Evolutionary conservation across 2,113 vertebrate genomes (phyloP), one percentile per base, ranked within the genome.

Genomic region (Rutilus rutilus): DNA sequence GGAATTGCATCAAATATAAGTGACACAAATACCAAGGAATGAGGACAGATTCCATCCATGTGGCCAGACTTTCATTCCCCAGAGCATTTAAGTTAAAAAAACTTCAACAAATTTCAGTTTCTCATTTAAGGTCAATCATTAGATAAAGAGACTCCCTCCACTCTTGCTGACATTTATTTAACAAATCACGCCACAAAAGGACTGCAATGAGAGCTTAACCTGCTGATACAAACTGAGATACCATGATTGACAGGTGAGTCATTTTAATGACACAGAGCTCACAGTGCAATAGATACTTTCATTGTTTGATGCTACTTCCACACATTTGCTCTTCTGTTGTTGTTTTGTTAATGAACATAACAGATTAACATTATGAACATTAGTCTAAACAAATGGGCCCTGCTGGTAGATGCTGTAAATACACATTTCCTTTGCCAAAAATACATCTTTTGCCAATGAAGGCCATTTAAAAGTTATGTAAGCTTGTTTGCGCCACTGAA

Each of bases 131-230:
- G 25, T 78, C 19, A 71, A 45, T 69, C 33, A 77, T 50, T 33
- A 71, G 23, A 25, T 45, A 64, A 71, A 78, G 5, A 74, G 15
- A 60, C 39, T 78, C 42, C 7, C 10, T 71, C n/a, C 4, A 15
- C 59, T 73, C 25, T 78, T 8, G 14, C 33, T 57, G 65, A 75
- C 59, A 80, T 30, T 84, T 67, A 6, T 45, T 84, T 65, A 54
- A 74, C 57, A 74, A 59, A 64, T 45, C 50, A 27, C 47, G 0
- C 52, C 62, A 67, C 59, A 17, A 0, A 27, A 60, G 36, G 12
- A 74, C 42, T 50, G 60, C 8, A 17, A 75, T 59, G 19, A 75
- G 25, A 59, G 85, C 21, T 64, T 80, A 39, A 11, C 59, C 57
- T 15, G 33, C n/a, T 1, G 59, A 47, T 47, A 74, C 6, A 25